Evolutionary conservation across 2,797 vertebrate species (phyloP).

Genomic region (Enteromius thamalakanensis): DNA sequence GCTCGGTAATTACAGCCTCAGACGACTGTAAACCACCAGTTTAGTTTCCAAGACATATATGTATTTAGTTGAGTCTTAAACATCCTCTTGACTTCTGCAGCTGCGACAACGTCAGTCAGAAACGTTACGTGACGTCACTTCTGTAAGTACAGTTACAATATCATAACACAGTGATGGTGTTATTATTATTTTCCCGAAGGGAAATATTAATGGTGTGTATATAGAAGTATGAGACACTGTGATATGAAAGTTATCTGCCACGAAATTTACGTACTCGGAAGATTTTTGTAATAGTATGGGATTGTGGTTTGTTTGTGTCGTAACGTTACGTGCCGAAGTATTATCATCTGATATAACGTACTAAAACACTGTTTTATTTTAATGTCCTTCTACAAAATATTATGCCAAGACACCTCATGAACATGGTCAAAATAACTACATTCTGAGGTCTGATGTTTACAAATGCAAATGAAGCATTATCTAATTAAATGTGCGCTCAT

Average conservation of each 20-base stretch:
- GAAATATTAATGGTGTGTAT: neutral
- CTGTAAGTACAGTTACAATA: neutral
- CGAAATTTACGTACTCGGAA: neutral
- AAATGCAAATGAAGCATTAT: neutral
- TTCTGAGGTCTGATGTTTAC: neutral
- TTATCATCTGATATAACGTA: neutral
- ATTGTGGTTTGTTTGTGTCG: neutral
- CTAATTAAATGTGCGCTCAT: neutral
- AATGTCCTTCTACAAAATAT: neutral
- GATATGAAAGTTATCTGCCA: neutral
- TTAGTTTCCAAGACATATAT: neutral
- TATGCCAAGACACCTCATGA: neutral
- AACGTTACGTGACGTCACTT: constrained; percentile 22
- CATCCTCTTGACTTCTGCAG: neutral
- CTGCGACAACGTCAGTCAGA: constrained; percentile 32
- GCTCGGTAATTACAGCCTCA: neutral
- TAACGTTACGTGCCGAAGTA: neutral
- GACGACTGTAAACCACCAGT: neutral
- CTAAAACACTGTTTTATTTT: neutral
- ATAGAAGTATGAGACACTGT: neutral
- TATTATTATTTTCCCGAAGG: too few species aligned
- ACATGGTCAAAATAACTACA: neutral
- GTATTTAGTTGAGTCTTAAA: neutral
- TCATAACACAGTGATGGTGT: neutral
- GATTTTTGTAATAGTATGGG: too few species aligned